Evolutionary conservation across 1,140 invertebrate species (phyloP), one percentile per base, ranked within the genome.

Genomic region (Leptopilina clavipes): DNA sequence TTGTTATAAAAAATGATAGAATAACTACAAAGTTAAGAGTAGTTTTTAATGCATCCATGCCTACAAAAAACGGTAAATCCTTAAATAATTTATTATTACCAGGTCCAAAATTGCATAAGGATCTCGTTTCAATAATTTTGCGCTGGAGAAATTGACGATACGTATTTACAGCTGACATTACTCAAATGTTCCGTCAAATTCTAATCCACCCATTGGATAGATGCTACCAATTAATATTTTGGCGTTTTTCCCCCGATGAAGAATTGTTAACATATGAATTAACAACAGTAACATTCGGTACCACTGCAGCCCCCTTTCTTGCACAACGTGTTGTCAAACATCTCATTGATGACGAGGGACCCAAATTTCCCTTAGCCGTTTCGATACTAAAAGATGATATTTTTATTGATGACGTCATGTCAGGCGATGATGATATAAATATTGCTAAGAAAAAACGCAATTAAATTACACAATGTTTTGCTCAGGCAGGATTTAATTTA

Each of bases 1-100:
- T 59, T 0, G 81, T 84, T 0, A 18, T 77, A 7, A 44, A 12
- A 71, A 76, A 11, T 14, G 25, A 14, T 44, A 11, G 11, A 1
- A 9, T 11, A 78, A 79, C 45, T 17, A 44, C 43, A 18, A 75
- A 81, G 37, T 79, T 85, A 31, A 73, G 81, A 43, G 79, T 74
- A 0, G 83, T 84, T 10, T 82, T 83, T 25, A 59, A 82, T 19
- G 80, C 79, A 2, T 82, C 80, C 1, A 7, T 45, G 6, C 0
- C 8, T 48, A 73, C 71, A 2, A 14, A 19, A 0, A 54, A 70
- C 6, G 1, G n/a, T 1, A 45, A 65, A 0, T 73, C 17, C 6
- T 17, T 82, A 9, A 80, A 82, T n/a, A 40, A 76, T 1, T 70
- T n/a, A 8, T 14, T 82, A 5, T 22, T 71, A 0, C 1, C 70